phyloP scores from a whole-genome alignment of 2,797 vertebrate species.

The Morus bassanus region DNA sequence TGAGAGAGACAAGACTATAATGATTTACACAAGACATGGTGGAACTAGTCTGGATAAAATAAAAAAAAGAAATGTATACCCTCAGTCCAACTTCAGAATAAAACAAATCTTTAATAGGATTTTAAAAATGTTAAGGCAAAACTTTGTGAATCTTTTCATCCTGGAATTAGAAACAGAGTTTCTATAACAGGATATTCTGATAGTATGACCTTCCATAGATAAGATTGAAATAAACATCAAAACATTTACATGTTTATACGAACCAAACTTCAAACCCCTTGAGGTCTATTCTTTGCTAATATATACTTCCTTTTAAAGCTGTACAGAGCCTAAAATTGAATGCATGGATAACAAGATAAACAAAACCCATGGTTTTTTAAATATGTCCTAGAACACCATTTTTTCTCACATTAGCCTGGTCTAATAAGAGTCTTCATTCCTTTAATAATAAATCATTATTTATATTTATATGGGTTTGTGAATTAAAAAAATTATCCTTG shows the following conservation, averaged over 20 bases:
- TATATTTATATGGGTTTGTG: background rate
- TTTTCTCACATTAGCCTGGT: background rate
- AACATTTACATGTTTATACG: background rate
- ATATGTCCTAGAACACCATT: background rate
- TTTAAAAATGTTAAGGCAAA: background rate
- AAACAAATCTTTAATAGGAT: background rate
- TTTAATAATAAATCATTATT: background rate
- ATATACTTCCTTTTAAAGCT: background rate
- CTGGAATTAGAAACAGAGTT: constrained; percentile 11
- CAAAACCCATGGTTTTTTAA: background rate
- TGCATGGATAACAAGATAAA: background rate
- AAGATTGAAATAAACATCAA: background rate
- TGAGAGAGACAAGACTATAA: constrained; percentile 34
- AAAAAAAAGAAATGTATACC: background rate
- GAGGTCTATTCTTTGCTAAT: background rate
- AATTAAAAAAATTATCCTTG: background rate
- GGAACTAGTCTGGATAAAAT: constrained; percentile 16
- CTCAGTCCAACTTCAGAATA: background rate
- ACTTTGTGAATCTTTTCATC: constrained; percentile 10
- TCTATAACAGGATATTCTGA: background rate
- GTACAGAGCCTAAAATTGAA: background rate
- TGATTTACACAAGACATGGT: constrained; percentile 32
- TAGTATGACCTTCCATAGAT: background rate
- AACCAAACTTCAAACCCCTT: background rate
- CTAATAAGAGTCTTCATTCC: background rate